Evolutionary conservation across 2,113 vertebrate genomes (phyloP), one percentile per base, ranked within the genome.

Genomic region (Indri indri): DNA sequence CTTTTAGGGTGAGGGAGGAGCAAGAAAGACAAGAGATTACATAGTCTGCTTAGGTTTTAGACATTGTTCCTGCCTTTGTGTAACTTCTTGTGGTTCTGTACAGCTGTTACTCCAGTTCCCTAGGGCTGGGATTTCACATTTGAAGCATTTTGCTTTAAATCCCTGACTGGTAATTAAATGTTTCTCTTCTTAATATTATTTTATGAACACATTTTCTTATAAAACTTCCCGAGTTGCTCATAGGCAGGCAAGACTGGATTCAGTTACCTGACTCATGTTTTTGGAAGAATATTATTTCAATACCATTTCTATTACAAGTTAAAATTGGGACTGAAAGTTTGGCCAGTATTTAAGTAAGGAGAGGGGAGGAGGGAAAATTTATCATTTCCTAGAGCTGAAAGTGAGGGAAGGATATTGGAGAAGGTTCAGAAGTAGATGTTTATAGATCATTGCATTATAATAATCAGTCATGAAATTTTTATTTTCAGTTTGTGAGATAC

Each of bases 401-500:
- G 12, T 9, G 25, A 89, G 16, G 34, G 2, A 4, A 18, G 45
- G 14, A 27, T 86, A 32, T 9, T 73, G 6, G n/a, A 70, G 10
- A 82, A 65, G 30, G 22, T 8, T 74, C 25, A 84, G 52, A 84
- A n/a, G 40, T 9, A 30, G 18, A 32, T 40, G 8, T 65, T 20
- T 66, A 14, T 65, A 59, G 18, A 42, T 42, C 18, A 80, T 18
- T 25, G 12, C 90, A 52, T 52, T 52, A 52, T 52, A 84, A 85
- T n/a, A 37, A 66, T 91, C 4, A 45, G 17, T 16, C 16, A 42
- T 50, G 25, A 9, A 20, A n/a, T 88, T 86, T 96, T 63, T 52
- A 63, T 84, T 97, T 97, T 84, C 89, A 96, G 71, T 61, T 70
- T 27, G 25, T 23, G 42, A 68, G 25, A 50, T 10, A n/a, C 70